A percentile compares a stretch with the other conserved stretches of the same genome.
Evolutionary conservation across 1,140 invertebrate species (phyloP).

Genomic region (Microplitis mediator): DNA sequence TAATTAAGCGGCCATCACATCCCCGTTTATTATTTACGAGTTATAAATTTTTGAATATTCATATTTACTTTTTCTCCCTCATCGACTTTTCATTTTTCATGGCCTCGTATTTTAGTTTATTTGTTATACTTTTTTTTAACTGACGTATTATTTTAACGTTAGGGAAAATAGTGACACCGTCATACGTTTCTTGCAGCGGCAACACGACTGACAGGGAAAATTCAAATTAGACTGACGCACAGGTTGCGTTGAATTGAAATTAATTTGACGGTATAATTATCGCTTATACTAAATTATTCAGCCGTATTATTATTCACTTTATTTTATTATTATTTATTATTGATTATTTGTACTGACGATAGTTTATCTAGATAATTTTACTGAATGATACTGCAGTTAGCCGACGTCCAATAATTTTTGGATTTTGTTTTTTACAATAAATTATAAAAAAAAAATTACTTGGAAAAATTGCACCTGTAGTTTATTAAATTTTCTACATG

Average conservation of each 20-base stretch:
- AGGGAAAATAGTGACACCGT: conserved; percentile 58
- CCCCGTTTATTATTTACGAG: background rate
- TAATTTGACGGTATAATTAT: conserved; percentile 61
- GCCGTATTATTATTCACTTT: background rate
- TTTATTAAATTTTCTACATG: too few relatives aligned
- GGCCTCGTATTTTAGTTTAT: conserved; percentile 22
- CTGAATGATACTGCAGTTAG: too few relatives aligned
- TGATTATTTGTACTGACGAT: background rate
- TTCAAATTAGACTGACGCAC: conserved; percentile 59
- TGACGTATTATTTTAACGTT: conserved; percentile 54
- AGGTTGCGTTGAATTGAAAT: conserved; percentile 62
- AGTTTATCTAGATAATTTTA: too few relatives aligned
- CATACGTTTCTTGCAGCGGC: conserved; percentile 41
- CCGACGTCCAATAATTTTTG: too few relatives aligned
- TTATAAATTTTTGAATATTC: background rate
- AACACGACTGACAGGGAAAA: conserved; percentile 44
- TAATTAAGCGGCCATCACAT: too few relatives aligned
- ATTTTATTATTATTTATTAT: background rate
- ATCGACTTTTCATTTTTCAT: background rate
- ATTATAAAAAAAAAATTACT: too few relatives aligned
- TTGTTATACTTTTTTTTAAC: conserved; percentile 28
- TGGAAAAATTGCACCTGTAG: too few relatives aligned
- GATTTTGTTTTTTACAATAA: too few relatives aligned
- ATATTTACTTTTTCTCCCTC: background rate
- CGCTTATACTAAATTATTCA: conserved; percentile 27